phyloP scores from a whole-genome alignment of 2,113 vertebrate species.

The Machaerirhynchus nigripectus region DNA sequence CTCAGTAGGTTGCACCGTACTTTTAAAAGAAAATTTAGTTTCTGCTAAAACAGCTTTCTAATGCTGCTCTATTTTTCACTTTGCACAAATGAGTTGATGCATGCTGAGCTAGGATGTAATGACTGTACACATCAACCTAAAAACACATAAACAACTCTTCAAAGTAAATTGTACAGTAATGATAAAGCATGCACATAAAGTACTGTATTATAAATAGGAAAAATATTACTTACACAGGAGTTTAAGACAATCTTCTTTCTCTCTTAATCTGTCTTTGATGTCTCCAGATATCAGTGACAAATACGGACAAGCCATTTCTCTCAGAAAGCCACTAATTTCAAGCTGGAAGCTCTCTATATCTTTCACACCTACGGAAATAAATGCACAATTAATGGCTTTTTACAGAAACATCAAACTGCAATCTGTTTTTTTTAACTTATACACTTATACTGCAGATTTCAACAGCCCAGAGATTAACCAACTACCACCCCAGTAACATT shows the following conservation, averaged over 20 bases:
- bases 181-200: not conserved
- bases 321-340: slow-evolving; percentile 88
- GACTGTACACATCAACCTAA: not conserved
- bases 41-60: not conserved
- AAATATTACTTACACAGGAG: slow-evolving; percentile 80
- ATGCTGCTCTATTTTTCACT: not conserved
- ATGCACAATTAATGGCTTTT: not conserved
- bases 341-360: slow-evolving; percentile 84
- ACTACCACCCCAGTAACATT: not conserved
- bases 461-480: not conserved
- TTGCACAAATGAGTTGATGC: not conserved
- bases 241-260: slow-evolving; percentile 84
- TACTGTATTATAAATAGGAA: not conserved
- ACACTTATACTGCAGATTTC: not conserved
- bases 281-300: slow-evolving; percentile 78
- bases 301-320: slow-evolving; percentile 88
- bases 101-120: not conserved
- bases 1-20: not conserved
- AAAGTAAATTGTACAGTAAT: not conserved
- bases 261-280: slow-evolving; percentile 75
- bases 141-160: not conserved
- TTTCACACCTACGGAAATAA: slow-evolving; percentile 67
- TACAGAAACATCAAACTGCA: not conserved
- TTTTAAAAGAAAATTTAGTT: not conserved
- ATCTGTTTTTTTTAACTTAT: not conserved